phyloP scores from a whole-genome alignment of 2,888 invertebrate species.

The Dendrolimus houi region DNA sequence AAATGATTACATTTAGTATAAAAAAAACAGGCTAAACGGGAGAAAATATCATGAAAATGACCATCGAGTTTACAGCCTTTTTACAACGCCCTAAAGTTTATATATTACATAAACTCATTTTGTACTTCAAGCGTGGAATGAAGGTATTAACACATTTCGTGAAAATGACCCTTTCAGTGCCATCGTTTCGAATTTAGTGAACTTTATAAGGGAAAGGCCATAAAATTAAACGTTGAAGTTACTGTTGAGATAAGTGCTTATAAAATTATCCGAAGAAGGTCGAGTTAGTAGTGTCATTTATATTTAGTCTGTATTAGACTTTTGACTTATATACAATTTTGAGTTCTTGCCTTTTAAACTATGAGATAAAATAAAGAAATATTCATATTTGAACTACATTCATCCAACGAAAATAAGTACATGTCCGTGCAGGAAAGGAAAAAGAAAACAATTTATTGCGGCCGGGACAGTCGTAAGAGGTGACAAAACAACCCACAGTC shows the following conservation, averaged over 20 bases:
- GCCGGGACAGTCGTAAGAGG: too few relatives aligned
- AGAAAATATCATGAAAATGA: not conserved
- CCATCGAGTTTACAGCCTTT: not conserved
- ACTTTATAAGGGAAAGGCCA: not conserved
- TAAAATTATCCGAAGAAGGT: not conserved
- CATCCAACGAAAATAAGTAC: too few relatives aligned
- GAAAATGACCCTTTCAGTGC: not conserved
- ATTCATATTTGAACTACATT: too few relatives aligned
- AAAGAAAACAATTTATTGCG: too few relatives aligned
- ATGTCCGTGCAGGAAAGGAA: too few relatives aligned
- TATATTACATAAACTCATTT: not conserved
- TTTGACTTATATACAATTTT: too few relatives aligned
- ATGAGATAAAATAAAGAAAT: too few relatives aligned
- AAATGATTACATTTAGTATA: too few relatives aligned
- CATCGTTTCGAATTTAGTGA: not conserved
- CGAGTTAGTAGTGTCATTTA: too few relatives aligned
- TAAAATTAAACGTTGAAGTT: constrained; percentile 8
- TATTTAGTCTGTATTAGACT: too few relatives aligned
- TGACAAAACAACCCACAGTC: too few relatives aligned
- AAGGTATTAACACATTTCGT: not conserved
- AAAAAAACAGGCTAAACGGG: not conserved
- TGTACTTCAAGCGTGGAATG: not conserved
- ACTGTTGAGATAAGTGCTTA: not conserved
- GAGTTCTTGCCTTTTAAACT: too few relatives aligned
- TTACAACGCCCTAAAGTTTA: not conserved